Conservation (phyloP, 2,888 invertebrate genomes). For the Odontomyia ornata region DNA sequence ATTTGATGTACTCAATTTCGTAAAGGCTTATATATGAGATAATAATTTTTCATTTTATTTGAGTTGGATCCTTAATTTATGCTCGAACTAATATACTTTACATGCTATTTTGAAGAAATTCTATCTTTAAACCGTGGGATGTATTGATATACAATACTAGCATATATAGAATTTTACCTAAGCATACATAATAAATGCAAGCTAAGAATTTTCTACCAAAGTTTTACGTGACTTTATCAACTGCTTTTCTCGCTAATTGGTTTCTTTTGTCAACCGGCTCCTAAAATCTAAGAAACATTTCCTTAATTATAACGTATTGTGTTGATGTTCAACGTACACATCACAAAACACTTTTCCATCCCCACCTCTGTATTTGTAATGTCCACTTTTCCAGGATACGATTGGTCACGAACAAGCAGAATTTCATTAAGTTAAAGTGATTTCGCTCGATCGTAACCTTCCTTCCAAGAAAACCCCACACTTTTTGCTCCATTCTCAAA, state of each 20-base stretch:
- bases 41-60: no score
- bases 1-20: no score
- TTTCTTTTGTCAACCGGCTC: not conserved
- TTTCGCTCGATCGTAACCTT: not conserved
- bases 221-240: slow-evolving; percentile 20
- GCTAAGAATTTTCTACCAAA: no score
- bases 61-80: no score
- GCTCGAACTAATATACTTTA: no score
- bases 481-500: not conserved
- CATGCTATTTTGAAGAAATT: no score
- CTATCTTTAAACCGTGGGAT: no score
- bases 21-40: no score
- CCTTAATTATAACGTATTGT: slow-evolving; percentile 24
- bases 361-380: not conserved
- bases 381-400: not conserved
- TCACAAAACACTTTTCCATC: not conserved
- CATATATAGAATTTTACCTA: no score
- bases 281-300: slow-evolving; percentile 32
- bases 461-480: not conserved
- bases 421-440: slow-evolving; percentile 46
- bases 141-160: no score
- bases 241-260: not conserved
- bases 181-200: no score
- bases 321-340: slow-evolving; percentile 20
- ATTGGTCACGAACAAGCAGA: slow-evolving; percentile 45